Percentiles rank a stretch among this genome's conserved stretches.
Evolutionary conservation across 2,113 vertebrate genomes (phyloP).

Genomic region (Sialia sialis): DNA sequence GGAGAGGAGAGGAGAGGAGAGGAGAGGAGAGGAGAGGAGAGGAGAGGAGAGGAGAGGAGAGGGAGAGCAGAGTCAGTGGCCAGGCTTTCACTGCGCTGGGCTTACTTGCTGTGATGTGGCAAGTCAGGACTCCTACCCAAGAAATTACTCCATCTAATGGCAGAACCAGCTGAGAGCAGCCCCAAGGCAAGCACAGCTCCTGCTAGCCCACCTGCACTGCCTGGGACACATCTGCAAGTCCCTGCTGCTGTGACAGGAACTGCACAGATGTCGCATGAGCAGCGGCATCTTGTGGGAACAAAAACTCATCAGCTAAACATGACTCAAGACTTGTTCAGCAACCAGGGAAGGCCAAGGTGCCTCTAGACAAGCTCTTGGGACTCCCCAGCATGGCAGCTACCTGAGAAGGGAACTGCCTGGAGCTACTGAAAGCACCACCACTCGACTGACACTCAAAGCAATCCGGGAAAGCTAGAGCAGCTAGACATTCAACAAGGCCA

Average conservation of each 20-base stretch:
- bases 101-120: neutral
- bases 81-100: neutral
- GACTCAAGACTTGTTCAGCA: neutral
- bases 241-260: neutral
- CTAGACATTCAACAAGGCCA: slow-evolving; percentile 33
- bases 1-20: slow-evolving; percentile 41
- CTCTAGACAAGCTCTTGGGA: neutral
- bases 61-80: slow-evolving; percentile 33
- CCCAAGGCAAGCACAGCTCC: neutral
- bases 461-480: slow-evolving; percentile 42
- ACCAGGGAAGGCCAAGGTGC: neutral
- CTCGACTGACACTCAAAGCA: slow-evolving; percentile 37
- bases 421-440: slow-evolving; percentile 1
- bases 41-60: slow-evolving; percentile 40
- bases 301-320: neutral
- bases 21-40: slow-evolving; percentile 41
- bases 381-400: neutral
- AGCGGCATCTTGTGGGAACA: neutral
- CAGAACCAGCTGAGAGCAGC: neutral
- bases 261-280: fast-evolving
- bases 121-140: neutral
- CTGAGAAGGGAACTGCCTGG: neutral
- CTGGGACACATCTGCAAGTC: neutral
- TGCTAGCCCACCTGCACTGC: neutral
- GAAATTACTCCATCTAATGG: neutral